Evolutionary conservation across 2,888 invertebrate species (phyloP).

Genomic region (Zootermopsis nevadensis): DNA sequence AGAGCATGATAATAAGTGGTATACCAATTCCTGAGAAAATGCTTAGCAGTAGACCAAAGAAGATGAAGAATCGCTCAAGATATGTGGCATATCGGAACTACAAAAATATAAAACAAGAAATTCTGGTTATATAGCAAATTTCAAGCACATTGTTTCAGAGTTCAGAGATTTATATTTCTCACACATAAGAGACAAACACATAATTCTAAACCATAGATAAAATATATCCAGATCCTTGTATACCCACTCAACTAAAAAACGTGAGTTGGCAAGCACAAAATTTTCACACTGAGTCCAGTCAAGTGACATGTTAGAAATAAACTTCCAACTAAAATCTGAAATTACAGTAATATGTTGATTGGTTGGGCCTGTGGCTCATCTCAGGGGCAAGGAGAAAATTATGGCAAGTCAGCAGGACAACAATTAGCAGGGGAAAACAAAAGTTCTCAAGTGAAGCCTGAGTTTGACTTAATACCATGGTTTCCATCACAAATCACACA

Average conservation of each 20-base stretch:
- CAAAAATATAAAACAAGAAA: background rate
- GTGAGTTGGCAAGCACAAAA: background rate
- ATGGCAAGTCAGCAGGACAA: background rate
- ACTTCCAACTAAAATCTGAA: background rate
- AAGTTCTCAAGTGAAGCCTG: background rate
- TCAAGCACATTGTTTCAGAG: background rate
- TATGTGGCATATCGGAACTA: slow-evolving; percentile 51
- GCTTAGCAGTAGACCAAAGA: slow-evolving; percentile 56
- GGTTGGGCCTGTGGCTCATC: too few relatives aligned
- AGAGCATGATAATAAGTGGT: slow-evolving; percentile 51
- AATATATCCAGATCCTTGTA: background rate
- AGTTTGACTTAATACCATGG: background rate
- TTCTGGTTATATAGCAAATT: background rate
- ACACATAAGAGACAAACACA: background rate
- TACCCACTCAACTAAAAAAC: background rate
- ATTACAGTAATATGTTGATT: background rate
- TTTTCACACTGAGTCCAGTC: background rate
- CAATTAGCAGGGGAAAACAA: background rate
- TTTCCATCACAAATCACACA: background rate
- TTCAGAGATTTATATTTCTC: background rate
- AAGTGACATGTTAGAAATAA: background rate
- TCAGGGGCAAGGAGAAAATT: too few relatives aligned
- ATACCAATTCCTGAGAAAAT: slow-evolving; percentile 64
- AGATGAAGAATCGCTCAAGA: slow-evolving; percentile 35
- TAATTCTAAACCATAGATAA: background rate